A percentile compares a stretch with the other conserved stretches of the same genome.
Evolutionary conservation across 1,140 invertebrate genomes (phyloP).

Genomic region (Ditylenchus dipsaci): DNA sequence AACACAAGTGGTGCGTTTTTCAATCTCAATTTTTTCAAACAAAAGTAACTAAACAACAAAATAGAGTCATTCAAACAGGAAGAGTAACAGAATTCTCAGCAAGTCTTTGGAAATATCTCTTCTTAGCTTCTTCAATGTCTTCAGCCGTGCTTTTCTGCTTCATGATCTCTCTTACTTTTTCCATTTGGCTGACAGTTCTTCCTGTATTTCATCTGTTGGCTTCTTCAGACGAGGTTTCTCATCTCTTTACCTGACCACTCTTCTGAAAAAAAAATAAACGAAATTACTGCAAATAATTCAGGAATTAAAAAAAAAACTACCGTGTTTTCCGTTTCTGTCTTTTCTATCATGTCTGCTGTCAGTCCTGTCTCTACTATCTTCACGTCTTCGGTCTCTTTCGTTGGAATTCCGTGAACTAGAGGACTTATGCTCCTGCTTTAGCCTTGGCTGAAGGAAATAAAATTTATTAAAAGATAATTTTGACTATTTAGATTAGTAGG

Average conservation of each 20-base stretch:
- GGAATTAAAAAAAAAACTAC: no score
- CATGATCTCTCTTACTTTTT: background rate
- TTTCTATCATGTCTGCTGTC: background rate
- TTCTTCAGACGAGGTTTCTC: background rate
- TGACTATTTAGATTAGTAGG: no score
- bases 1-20: no score
- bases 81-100: background rate
- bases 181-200: background rate
- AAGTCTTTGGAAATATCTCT: background rate
- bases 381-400: background rate
- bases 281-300: background rate
- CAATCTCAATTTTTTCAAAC: no score
- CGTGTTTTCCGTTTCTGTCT: background rate
- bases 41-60: no score
- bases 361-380: background rate
- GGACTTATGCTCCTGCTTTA: background rate
- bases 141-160: background rate
- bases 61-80: background rate
- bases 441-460: background rate
- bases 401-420: background rate
- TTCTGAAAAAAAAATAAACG: background rate
- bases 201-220: background rate
- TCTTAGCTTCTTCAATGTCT: background rate
- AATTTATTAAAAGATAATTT: background rate
- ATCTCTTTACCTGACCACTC: background rate